A percentile compares a stretch with the other conserved stretches of the same genome.
phyloP scores from a whole-genome alignment of 1,140 invertebrate genomes.

The Popillia japonica region DNA sequence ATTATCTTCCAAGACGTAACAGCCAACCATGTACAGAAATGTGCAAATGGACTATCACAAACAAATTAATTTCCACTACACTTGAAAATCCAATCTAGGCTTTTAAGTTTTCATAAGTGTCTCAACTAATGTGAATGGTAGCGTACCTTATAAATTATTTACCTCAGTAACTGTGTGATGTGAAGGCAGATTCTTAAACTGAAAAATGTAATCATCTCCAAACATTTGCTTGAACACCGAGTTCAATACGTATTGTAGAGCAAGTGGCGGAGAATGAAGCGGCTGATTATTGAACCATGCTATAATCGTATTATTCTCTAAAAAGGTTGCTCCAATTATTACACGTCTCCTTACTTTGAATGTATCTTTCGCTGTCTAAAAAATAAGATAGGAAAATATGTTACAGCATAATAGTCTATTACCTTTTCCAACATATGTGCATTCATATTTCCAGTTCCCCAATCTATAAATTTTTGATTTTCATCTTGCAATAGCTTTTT shows the following conservation, averaged over 20 bases:
- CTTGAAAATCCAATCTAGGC: too few relatives aligned
- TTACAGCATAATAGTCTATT: background rate
- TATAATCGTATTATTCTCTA: conserved; percentile 55
- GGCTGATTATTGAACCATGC: conserved; percentile 73
- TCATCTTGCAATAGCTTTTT: background rate
- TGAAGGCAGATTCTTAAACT: conserved; percentile 74
- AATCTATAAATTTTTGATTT: conserved; percentile 32
- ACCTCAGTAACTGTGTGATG: conserved; percentile 55
- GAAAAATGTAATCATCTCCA: conserved; percentile 62
- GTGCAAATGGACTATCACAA: too few relatives aligned
- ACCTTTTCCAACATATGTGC: conserved; percentile 39
- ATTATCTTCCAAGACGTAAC: background rate
- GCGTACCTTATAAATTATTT: background rate
- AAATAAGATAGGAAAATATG: background rate
- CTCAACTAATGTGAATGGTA: too few relatives aligned
- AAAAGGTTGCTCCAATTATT: conserved; percentile 62
- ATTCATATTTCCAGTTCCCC: conserved; percentile 18
- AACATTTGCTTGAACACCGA: conserved; percentile 57
- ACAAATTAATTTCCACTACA: too few relatives aligned
- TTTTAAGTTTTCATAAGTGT: too few relatives aligned
- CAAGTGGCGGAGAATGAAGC: conserved; percentile 68
- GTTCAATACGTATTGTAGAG: conserved; percentile 50
- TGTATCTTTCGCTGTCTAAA: conserved; percentile 49
- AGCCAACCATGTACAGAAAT: too few relatives aligned
- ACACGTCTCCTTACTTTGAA: conserved; percentile 55